Evolutionary conservation across 1,140 invertebrate genomes (phyloP).

Genomic region (Streblospio benedicti): DNA sequence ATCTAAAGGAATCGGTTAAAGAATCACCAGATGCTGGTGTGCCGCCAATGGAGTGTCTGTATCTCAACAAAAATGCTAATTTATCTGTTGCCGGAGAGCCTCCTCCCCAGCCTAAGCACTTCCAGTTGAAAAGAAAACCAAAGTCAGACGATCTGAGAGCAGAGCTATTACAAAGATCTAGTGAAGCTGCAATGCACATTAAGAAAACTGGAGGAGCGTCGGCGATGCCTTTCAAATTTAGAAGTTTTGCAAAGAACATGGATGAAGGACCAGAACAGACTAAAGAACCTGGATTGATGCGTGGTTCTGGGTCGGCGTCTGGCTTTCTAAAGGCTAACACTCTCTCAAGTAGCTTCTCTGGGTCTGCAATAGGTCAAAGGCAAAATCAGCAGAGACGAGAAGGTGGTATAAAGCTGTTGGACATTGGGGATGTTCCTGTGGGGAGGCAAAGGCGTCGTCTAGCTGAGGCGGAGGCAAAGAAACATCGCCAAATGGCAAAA

Average conservation of each 20-base stretch:
- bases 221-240: constrained; percentile 68
- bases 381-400: constrained; percentile 65
- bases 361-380: constrained; percentile 43
- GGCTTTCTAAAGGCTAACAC: constrained; percentile 52
- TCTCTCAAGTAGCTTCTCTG: constrained; percentile 39
- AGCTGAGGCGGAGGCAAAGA: no score
- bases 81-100: constrained; percentile 67
- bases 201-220: constrained; percentile 81
- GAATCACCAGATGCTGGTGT: constrained; percentile 78
- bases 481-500: no score
- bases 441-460: no score
- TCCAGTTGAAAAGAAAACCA: constrained; percentile 85
- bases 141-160: constrained; percentile 83
- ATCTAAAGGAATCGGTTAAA: constrained; percentile 67
- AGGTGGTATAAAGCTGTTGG: constrained; percentile 71
- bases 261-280: no score
- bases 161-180: constrained; percentile 82
- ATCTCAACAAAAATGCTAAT: constrained; percentile 86
- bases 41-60: constrained; percentile 89
- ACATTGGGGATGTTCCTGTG: constrained; percentile 83
- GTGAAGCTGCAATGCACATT: constrained; percentile 75
- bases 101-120: constrained; percentile 68
- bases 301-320: no score
- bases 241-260: constrained; percentile 93
- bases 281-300: no score